Evolutionary conservation across 2,888 invertebrate genomes (phyloP).

Genomic region (Hypercompe scribonia): DNA sequence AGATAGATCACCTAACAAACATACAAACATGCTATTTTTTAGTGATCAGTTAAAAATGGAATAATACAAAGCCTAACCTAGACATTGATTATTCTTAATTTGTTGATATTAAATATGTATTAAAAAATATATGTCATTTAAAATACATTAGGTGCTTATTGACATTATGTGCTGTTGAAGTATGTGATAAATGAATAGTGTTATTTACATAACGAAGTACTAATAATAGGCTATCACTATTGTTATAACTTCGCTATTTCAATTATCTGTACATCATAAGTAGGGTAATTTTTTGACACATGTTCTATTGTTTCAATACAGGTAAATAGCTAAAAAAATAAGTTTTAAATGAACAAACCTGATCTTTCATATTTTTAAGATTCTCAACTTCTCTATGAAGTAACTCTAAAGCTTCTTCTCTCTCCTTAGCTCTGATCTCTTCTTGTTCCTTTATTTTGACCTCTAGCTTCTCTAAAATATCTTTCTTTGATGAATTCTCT

Average conservation of each 20-base stretch:
- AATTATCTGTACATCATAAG: background rate
- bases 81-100: background rate
- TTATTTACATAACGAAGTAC: background rate
- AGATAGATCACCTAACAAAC: too few species aligned
- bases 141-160: background rate
- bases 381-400: constrained; percentile 76
- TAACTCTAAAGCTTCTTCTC: constrained; percentile 70
- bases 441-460: constrained; percentile 81
- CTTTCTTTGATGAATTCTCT: constrained; percentile 84
- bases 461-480: constrained; percentile 81
- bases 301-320: background rate
- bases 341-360: constrained; percentile 57
- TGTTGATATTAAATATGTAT: background rate
- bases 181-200: background rate
- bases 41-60: too few species aligned
- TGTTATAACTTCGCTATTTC: background rate
- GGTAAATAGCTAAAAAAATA: background rate
- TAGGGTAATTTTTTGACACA: background rate
- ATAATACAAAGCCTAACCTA: too few species aligned
- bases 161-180: background rate
- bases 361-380: constrained; percentile 77
- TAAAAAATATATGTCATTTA: too few species aligned
- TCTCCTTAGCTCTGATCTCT: constrained; percentile 77
- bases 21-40: too few species aligned
- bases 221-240: too few species aligned